Base-by-base conservation (phyloP, 2,113 vertebrate species). In the Leptosomus discolor region DNA sequence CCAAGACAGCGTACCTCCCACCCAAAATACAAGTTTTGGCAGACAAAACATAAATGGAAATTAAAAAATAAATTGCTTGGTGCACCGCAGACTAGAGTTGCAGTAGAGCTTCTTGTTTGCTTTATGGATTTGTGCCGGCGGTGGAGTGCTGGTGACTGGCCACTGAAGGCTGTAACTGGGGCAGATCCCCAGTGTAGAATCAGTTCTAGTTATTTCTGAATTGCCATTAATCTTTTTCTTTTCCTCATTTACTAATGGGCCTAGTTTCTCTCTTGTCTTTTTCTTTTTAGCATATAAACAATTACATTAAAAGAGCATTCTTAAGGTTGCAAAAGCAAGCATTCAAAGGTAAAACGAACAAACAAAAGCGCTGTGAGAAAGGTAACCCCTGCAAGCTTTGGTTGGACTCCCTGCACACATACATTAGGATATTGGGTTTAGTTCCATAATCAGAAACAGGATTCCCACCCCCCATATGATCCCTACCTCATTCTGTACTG, bases 121-220 rank as follows among this genome's bases (percentile, higher is more conserved):
- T 82, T 9, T 11, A 6, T 57, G 74, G 74, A 1, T 75, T 45
- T 56, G 57, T 77, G 77, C 83, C 80, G 93, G 34, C 82, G 67
- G 34, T 60, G 77, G 20, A 65, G 69, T 23, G 76, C 86, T 82
- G 73, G 89, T 76, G 94, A 64, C 65, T 90, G 95, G 84, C 86
- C 92, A 76, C 89, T 48, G 77, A 61, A 91, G 85, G 80, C 87
- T 88, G 67, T 24, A 96, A 96, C 87, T 97, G 89, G 94, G 92
- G 89, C 95, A 97, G 91, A 94, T 96, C 95, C 89, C 95, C 67
- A 85, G 92, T 45, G 85, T 73, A 85, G 88, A 85, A 89, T 91
- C 89, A 79, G 57, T 91, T 92, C 94, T 90, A 91, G 95, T 85
- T 97, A 95, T 96, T 96, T 93, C 84, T 95, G 96, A 97, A 74